phyloP scores from a whole-genome alignment of 2,797 vertebrate genomes.

The Vultur gryphus region DNA sequence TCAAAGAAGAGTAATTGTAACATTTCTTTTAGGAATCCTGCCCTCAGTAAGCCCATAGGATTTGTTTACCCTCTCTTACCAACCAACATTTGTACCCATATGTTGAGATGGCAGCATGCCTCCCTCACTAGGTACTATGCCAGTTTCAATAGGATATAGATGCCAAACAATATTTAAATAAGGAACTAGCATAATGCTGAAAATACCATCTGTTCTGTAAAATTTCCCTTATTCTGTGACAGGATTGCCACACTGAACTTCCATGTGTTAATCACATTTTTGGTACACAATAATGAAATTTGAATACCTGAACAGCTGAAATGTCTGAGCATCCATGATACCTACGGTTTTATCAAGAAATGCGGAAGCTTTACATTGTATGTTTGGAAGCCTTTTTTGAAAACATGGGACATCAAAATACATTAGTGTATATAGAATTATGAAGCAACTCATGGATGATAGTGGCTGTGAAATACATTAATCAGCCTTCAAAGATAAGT shows the following conservation, averaged over 20 bases:
- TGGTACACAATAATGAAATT: slow-evolving; percentile 45
- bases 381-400: background rate
- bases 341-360: background rate
- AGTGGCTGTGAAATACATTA: background rate
- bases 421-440: background rate
- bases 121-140: slow-evolving; percentile 31
- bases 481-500: background rate
- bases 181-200: slow-evolving; percentile 59
- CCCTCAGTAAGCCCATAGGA: slow-evolving; percentile 53
- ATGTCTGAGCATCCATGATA: slow-evolving; percentile 14
- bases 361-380: background rate
- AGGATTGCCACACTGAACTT: slow-evolving; percentile 40
- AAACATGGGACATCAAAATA: background rate
- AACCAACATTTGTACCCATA: slow-evolving; percentile 59
- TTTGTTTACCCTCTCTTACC: slow-evolving; percentile 64
- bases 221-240: slow-evolving; percentile 53
- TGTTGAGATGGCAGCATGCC: slow-evolving; percentile 67
- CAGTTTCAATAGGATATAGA: slow-evolving; percentile 61
- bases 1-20: slow-evolving; percentile 54
- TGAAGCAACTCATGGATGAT: background rate
- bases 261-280: slow-evolving; percentile 54
- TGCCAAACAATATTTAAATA: slow-evolving; percentile 68
- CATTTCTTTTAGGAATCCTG: slow-evolving; percentile 59
- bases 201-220: slow-evolving; percentile 69
- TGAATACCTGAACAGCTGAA: slow-evolving; percentile 54